Base-by-base conservation (phyloP, 2,888 invertebrate genomes). In the Lamellibrachia satsuma region DNA sequence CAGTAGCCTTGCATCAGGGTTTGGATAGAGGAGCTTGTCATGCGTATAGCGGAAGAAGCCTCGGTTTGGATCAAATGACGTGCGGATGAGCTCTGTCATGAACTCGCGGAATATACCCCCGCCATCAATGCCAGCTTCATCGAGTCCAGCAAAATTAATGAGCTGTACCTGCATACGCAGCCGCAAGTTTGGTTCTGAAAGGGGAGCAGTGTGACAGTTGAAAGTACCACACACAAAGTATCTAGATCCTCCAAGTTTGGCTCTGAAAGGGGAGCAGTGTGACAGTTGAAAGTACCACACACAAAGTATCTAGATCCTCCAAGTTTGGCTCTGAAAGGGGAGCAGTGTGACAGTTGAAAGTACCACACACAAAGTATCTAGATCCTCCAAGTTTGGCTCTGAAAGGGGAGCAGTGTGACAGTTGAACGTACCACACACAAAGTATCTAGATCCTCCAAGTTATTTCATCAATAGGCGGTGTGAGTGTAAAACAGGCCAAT, bases 61-160 rank as follows among this genome's bases (percentile, higher is more conserved):
- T 92, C 99, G 97, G 96, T 99, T 99, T 0, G 99, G 99, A 97
- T 99, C 99, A 96, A 99, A 99, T 0, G 95, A 98, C 0, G 99
- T 98, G 97, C 98, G 99, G 55, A 99, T 97, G 11, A 99, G 97
- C 96, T 99, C 99, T 1, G 98, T 98, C 3, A 99, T 97, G 96
- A 99, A 99, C 96, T 99, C 99, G 91, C 99, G 97, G 96, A 99
- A 99, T 22, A 99, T 97, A 0, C 99, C 99, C 2, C 99, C 99
- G 2, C 99, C 99, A 96, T 99, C 99, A 2, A 99, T 98, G 0
- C 99, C 99, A 0, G 98, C 98, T 96, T 99, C 99, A 95, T 98
- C 98, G 22, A 98, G 97, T 0, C 99, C 99, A 1, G 98, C 98
- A 93, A 98, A 98, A 95, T 99, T 99, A 91, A 99, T 98, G 94